Evolutionary conservation across 2,113 vertebrate species (phyloP).

Genomic region (Propithecus coquereli): DNA sequence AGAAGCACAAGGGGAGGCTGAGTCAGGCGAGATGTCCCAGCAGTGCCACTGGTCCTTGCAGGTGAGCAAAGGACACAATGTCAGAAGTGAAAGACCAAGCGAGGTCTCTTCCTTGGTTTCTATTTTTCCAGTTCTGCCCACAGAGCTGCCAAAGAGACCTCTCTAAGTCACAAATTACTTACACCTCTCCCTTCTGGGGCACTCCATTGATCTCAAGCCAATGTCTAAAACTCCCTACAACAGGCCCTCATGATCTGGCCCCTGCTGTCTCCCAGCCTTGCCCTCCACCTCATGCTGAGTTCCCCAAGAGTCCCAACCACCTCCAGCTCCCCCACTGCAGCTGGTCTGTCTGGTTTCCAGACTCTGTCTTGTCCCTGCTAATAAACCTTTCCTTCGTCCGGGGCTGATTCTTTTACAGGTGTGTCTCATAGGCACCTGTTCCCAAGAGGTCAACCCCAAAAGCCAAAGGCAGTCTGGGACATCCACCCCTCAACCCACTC

Average conservation of each 20-base stretch:
- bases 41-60: rapidly evolving
- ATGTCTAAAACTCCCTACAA: background rate
- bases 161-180: background rate
- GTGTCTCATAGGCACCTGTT: background rate
- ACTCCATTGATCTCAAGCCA: background rate
- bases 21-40: rapidly evolving
- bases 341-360: background rate
- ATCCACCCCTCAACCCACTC: background rate
- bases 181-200: background rate
- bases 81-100: background rate
- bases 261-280: no score
- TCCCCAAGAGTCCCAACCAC: rapidly evolving
- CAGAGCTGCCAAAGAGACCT: background rate
- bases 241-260: background rate
- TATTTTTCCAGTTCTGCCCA: background rate
- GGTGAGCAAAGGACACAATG: background rate
- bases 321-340: background rate
- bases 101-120: background rate
- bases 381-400: background rate
- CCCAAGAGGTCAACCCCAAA: background rate
- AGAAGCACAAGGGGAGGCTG: background rate
- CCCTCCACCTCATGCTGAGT: background rate
- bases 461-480: background rate
- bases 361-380: background rate
- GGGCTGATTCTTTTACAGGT: background rate